Base-by-base conservation (phyloP, 2,888 invertebrate genomes). In the Xanthorhoe spadicearia region DNA sequence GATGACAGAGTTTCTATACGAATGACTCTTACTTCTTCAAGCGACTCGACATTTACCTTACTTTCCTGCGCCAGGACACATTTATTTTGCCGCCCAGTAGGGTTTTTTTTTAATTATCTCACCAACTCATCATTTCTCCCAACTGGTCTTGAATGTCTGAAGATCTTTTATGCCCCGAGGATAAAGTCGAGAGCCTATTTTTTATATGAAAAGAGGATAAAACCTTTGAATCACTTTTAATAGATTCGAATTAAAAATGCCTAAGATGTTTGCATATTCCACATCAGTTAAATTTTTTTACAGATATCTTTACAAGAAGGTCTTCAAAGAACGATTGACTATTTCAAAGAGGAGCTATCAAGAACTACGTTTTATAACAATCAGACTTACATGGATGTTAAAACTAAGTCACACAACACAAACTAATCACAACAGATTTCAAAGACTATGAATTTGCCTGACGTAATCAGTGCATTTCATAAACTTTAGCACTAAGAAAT, bases 321-420 rank as follows among this genome's bases (percentile, higher is more conserved):
- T 28, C 94, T 99, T 13, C 95, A 96, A 78, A 96, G 96, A 89
- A 99, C 99, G 35, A 97, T 99, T 67, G 96, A 97, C 68, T 99
- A 99, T 88, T 99, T 99, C 88, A 95, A 95, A 71, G 96, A 97
- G 83, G 99, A 99, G 91, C 92, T 99, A 67, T 87, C 90, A n/a
- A 83, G 93, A 73, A 90, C 88, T 59, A 90, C 92, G 64, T 91
- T 91, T 77, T 83, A 84, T 67, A 92, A 92, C 70, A 93, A 93
- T 76, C 91, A 92, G 77, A 93, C 92, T 3, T 93, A 93, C 72
- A 90, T 93, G 83, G 86, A 93, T 71, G 81, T 84, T 52, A 90
- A 88, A 78, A 83, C 83, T 15, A 87, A 87, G 79, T 13, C 38
- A 43, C 38, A 43, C 38, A 43, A 43, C 38, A 43, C 38, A 43